phyloP scores from a whole-genome alignment of 2,888 invertebrate species.

The Atrina japonica region DNA sequence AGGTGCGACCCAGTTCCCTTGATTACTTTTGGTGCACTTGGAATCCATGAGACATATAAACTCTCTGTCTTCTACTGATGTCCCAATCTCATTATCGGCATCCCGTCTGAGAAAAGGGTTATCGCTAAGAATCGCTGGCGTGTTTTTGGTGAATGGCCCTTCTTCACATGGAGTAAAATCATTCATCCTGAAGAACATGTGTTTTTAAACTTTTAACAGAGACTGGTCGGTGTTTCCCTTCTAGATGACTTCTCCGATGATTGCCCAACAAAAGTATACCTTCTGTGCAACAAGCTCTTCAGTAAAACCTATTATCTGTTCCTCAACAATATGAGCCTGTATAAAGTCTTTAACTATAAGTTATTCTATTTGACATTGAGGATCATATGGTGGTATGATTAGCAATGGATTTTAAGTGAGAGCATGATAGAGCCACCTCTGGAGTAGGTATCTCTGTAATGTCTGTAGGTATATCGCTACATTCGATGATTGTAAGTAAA shows the following conservation, averaged over 20 bases:
- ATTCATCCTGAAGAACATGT: too few species aligned
- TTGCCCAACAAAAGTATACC: slow-evolving; percentile 30
- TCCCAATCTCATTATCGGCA: too few species aligned
- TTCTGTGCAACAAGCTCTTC: slow-evolving; percentile 36
- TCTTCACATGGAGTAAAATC: too few species aligned
- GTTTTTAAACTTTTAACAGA: slow-evolving; percentile 24
- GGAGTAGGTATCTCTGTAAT: slow-evolving; percentile 11
- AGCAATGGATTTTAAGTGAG: slow-evolving; percentile 30
- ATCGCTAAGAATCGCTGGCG: too few species aligned
- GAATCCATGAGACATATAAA: slow-evolving; percentile 41
- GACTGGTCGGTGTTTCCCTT: neutral
- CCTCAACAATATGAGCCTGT: slow-evolving; percentile 25
- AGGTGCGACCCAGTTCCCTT: slow-evolving; percentile 32
- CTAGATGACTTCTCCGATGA: slow-evolving; percentile 29
- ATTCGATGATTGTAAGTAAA: slow-evolving; percentile 31
- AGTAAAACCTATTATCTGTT: slow-evolving; percentile 19
- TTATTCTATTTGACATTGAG: slow-evolving; percentile 15
- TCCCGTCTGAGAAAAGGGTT: too few species aligned
- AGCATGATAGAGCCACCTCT: slow-evolving; percentile 5
- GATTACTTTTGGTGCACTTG: slow-evolving; percentile 23
- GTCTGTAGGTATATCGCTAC: slow-evolving; percentile 11
- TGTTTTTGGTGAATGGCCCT: too few species aligned
- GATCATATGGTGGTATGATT: neutral
- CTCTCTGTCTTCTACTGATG: slow-evolving; percentile 37
- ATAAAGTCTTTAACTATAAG: slow-evolving; percentile 29